A percentile compares a stretch with the other conserved stretches of the same genome.
Evolutionary conservation across 2,797 vertebrate genomes (phyloP).

Genomic region (Sebastolobus altivelis): DNA sequence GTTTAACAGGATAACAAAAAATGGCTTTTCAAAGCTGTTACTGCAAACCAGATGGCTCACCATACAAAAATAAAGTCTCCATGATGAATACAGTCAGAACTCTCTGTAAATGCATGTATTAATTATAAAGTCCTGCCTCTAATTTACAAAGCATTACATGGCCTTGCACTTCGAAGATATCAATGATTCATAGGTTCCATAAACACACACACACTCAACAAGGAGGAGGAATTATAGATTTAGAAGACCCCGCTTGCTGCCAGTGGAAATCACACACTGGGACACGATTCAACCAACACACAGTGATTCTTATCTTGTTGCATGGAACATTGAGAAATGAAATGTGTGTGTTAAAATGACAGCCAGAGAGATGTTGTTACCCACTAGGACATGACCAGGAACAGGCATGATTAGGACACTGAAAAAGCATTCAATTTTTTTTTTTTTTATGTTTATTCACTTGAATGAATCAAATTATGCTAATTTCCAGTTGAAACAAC

Average conservation of each 20-base stretch:
- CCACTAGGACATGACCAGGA: no score
- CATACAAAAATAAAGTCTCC: background rate
- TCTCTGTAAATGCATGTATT: slow-evolving; percentile 15
- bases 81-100: background rate
- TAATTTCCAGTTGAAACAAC: no score
- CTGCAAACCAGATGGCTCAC: background rate
- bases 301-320: background rate
- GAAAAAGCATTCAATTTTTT: background rate
- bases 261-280: background rate
- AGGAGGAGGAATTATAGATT: background rate
- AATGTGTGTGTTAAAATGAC: background rate
- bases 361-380: background rate
- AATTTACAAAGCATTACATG: slow-evolving; percentile 46
- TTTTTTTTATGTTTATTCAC: no score
- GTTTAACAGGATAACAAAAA: slow-evolving; percentile 1
- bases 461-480: no score
- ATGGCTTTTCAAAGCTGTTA: background rate
- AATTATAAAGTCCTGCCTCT: slow-evolving; percentile 32
- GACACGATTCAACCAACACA: background rate
- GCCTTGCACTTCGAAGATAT: slow-evolving; percentile 44
- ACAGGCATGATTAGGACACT: background rate
- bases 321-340: background rate
- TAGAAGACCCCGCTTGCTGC: background rate
- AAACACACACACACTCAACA: slow-evolving; percentile 8
- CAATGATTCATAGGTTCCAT: slow-evolving; percentile 39